Base-by-base conservation (phyloP, 2,888 invertebrate genomes). In the Drosophila bunnanda region DNA sequence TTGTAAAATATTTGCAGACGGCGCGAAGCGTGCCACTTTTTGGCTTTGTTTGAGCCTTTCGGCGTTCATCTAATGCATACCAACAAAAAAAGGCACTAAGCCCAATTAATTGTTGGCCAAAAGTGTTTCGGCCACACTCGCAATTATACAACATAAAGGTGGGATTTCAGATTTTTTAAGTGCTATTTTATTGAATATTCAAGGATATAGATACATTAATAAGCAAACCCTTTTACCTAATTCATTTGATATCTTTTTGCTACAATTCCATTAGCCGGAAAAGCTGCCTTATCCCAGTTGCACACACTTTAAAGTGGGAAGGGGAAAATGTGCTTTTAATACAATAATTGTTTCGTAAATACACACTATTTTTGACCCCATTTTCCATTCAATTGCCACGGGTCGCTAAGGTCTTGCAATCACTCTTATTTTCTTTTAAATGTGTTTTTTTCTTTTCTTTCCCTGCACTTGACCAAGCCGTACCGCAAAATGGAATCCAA, bases 101-200 rank as follows among this genome's bases (percentile, higher is more conserved):
- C 79, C 68, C 69, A 82, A 87, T 87, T 87, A 85, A 78, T 78
- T 71, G 64, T 54, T 71, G 71, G 61, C 68, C 66, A 66, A 52
- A 52, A 53, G 53, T 53, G 25, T 22, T 36, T 30, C 38, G 43
- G 43, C 22, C 43, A 22, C 3, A 22, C 4, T 44, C 8, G n/a
- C 34, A 62, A 64, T 62, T 48, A 64, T 64, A 50, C 39, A 64
- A 64, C 41, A 20, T 28, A 7, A 13, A 38, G 46, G 62, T 61
- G 60, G 43, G 20, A 22, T 13, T 6, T 17, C 10, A 4, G 17
- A 2, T 12, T 20, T 6, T 3, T 10, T 22, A 9, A 4, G 8
- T 1, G 8, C 1, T 6, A 10, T 25, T 25, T 25, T 4, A 25
- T 4, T 25, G 25, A 25, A 25, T 4, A 25, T 41, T 41, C 25